Evolutionary conservation across 2,113 vertebrate species (phyloP).

Genomic region (Otocyon megalotis): DNA sequence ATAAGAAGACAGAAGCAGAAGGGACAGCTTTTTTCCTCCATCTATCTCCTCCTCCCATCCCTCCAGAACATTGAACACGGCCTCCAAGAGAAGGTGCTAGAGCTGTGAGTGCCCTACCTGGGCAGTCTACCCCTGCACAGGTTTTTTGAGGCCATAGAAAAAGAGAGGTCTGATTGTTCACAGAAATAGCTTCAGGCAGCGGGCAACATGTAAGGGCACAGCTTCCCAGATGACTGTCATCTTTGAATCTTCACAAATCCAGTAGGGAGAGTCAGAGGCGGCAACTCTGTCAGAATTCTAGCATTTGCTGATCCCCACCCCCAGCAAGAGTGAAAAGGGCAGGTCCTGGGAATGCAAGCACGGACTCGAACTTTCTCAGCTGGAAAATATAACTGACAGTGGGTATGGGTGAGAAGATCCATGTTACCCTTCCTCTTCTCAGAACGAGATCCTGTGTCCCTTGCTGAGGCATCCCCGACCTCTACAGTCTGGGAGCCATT

Average conservation of each 20-base stretch:
- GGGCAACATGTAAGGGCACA: not conserved
- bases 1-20: not conserved
- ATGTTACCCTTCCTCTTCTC: not conserved
- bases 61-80: not conserved
- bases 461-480: not conserved
- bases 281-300: not conserved
- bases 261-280: not conserved
- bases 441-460: not conserved
- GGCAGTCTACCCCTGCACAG: not conserved
- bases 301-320: not conserved
- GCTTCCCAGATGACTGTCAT: not conserved
- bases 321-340: not conserved
- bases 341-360: not conserved
- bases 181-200: not conserved
- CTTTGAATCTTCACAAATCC: not conserved
- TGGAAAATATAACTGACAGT: not conserved
- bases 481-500: not conserved
- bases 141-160: not conserved
- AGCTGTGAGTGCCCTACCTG: not conserved
- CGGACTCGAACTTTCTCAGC: not conserved
- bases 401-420: fast-evolving
- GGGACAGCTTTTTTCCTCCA: not conserved
- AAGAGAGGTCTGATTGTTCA: not conserved
- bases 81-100: not conserved
- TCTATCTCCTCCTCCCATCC: not conserved